Base-by-base conservation (phyloP, 2,888 invertebrate species). In the Agonopterix heracliana region DNA sequence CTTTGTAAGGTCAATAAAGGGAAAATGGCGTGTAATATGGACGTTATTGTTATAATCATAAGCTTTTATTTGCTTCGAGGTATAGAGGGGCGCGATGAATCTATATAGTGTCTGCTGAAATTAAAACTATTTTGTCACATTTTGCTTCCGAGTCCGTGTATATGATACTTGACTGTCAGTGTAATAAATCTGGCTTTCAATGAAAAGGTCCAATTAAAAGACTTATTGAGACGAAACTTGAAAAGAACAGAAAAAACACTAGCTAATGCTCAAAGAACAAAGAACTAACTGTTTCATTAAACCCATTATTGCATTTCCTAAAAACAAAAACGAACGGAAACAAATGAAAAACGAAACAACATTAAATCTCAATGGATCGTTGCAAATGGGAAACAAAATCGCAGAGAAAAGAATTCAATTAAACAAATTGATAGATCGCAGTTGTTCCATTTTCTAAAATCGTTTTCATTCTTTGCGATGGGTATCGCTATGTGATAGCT, bases 331-430 rank as follows among this genome's bases (percentile, higher is more conserved):
- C 26, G 26, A 26, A 26, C 26, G 26, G 26, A 26, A 26, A 26
- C 5, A 26, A 26, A 26, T 58, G 55, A 74, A 75, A 38, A 72
- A 74, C 63, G 63, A 66, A 75, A 75, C 60, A 76, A 75, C 74
- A 76, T 74, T 71, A 66, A 77, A 76, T 71, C 75, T 75, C 77
- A 75, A 78, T 72, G 72, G 72, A 68, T 74, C 61, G 61, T 78
- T 72, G 70, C 76, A 73, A 75, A 72, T 60, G 64, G 59, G 70
- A 68, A 74, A 74, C 70, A 71, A 78, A 76, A 72, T 70, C 68
- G 73, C 75, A 82, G 79, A 81, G 81, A 71, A 73, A 70, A 64
- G 67, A 70, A 73, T 78, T 68, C 74, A 78, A 78, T 79, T 77
- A 78, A 79, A 78, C 77, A 76, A 78, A 78, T 73, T 77, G 73